Evolutionary conservation across 2,113 vertebrate species (phyloP), one percentile per base, ranked within the genome.

Genomic region (Zapornia atra): DNA sequence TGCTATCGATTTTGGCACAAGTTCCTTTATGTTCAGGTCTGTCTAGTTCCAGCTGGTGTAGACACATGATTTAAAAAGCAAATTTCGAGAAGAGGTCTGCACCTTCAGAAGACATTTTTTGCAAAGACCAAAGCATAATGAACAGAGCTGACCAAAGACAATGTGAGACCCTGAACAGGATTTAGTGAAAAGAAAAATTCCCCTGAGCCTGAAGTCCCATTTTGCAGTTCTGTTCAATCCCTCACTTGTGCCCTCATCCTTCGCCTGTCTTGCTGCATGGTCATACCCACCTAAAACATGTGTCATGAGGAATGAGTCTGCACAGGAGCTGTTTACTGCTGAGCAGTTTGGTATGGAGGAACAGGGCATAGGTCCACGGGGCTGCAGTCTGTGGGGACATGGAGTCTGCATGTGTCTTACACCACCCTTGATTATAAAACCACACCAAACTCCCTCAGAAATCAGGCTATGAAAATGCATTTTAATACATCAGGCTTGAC

Each of bases 1-100:
- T 71, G 29, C 53, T 89, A 82, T 94, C 13, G 17, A 40, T 94
- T 96, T 91, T 91, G 84, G 73, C 76, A 81, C 44, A 77, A 85
- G 38, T 3, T 79, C 40, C 36, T 72, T 94, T 89, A 71, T 2
- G 3, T 70, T 81, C 38, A 60, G 38, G 31, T 82, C 83, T 88
- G 26, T 56, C 48, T 64, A 44, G 10, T 68, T 88, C 57, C 64
- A 57, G 42, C 24, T 20, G 64, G 26, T 22, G 7, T 34, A 59
- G 53, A 54, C 51, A 92, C 21, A 33, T 26, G 18, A 75, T 26
- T 75, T 92, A 10, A 88, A 77, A 93, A 64, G 44, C 60, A 7
- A 64, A 51, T 89, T 92, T 84, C 33, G 57, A 31, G 81, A 60
- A 56, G 29, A 86, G 5, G 24, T 64, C 69, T 80, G 57, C 75